Base-by-base conservation (phyloP, 2,888 invertebrate genomes). In the Leucoma salicis region DNA sequence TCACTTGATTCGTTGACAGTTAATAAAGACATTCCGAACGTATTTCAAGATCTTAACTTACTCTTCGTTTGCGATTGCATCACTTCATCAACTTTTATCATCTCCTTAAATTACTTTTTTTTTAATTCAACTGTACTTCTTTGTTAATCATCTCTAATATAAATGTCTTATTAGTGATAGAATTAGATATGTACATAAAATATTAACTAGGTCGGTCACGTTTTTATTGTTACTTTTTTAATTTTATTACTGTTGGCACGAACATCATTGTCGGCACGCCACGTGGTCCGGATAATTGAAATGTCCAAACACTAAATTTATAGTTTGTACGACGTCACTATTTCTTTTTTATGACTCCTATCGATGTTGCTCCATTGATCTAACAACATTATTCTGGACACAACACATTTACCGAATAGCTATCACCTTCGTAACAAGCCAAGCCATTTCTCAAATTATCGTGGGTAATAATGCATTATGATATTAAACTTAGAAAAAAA, bases 1-100 rank as follows among this genome's bases (percentile, higher is more conserved):
- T 68, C 74, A 65, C 73, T 82, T 81, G 80, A 86, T 86, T 82
- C 71, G 76, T 74, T 82, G 87, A 84, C 85, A 87, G 88, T 82
- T 87, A 88, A 88, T 89, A 87, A 84, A 88, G 87, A 87, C 83
- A 86, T 85, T 81, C 83, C 84, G 59, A 80, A 77, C 70, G 75
- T 76, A 78, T 84, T 82, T 78, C 8, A 70, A 77, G 69, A 78
- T 81, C 80, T 67, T 57, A 71, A 65, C 67, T 74, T 71, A 75
- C 78, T 79, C 63, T 39, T 25, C 75, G 63, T 76, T 74, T 73
- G 70, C 59, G 73, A 77, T 78, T 66, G 63, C 74, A 78, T 76
- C 71, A 70, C 67, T 66, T 49, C 63, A 57, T 78, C 70, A 78
- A 76, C 65, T 77, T 74, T 80, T 78, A 78, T 54, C 53, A 50